phyloP scores from a whole-genome alignment of 2,888 invertebrate genomes.

The Drosophila gaucha region DNA sequence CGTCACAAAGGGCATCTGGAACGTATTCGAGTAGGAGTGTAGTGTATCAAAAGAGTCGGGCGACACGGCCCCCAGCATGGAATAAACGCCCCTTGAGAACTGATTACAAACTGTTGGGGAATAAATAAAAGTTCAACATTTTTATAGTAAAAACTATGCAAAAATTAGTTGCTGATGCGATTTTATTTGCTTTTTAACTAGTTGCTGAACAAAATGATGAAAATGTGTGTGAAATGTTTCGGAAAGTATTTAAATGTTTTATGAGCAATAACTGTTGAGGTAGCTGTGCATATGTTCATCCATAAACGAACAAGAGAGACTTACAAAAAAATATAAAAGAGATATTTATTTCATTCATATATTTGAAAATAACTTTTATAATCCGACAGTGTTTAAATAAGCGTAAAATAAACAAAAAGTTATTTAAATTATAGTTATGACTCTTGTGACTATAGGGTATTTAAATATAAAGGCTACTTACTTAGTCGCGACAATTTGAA shows the following conservation, averaged over 20 bases:
- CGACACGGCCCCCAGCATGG: constrained; percentile 95
- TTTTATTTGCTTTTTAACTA: constrained; percentile 17
- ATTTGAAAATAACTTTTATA: too few relatives aligned
- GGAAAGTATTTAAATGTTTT: neutral
- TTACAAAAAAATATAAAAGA: too few relatives aligned
- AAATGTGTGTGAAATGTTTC: neutral
- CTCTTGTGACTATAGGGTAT: neutral
- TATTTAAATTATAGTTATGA: too few relatives aligned
- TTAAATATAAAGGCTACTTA: constrained; percentile 85
- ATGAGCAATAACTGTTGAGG: neutral
- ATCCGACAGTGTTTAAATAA: too few relatives aligned
- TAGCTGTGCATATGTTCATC: neutral
- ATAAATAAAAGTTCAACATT: neutral
- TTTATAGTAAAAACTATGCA: neutral
- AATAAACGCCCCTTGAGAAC: constrained; percentile 94
- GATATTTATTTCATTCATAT: too few relatives aligned
- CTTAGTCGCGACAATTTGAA: constrained; percentile 96
- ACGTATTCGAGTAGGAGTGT: constrained; percentile 97
- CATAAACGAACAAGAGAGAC: neutral
- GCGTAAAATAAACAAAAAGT: too few relatives aligned
- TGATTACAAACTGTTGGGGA: constrained; percentile 92
- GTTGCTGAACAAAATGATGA: constrained; percentile 5
- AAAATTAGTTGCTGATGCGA: neutral
- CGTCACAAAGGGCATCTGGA: constrained; percentile 97
- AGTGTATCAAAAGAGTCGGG: constrained; percentile 97